Evolutionary conservation across 2,113 vertebrate genomes (phyloP).

Genomic region (Catharus bicknelli): DNA sequence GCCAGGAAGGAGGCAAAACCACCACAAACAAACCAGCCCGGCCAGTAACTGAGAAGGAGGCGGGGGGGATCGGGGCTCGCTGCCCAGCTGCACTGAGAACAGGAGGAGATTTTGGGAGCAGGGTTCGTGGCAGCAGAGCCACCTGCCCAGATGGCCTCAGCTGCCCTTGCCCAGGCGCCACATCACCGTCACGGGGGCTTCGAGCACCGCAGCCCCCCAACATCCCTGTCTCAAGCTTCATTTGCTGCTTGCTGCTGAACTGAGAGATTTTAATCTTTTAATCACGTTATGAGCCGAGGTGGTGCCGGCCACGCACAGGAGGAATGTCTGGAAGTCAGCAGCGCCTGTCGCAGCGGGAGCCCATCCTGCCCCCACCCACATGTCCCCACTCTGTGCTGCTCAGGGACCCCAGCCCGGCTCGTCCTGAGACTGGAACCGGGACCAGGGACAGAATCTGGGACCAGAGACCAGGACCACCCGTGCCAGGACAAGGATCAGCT

Average conservation of each 20-base stretch:
- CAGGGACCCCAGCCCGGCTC: neutral
- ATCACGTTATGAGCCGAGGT: slow-evolving; percentile 52
- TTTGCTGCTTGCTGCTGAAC: slow-evolving; percentile 43
- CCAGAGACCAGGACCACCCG: neutral
- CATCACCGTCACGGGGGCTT: neutral
- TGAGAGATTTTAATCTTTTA: slow-evolving; percentile 62
- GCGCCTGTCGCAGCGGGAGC: neutral
- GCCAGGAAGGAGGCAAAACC: neutral
- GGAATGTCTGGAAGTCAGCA: slow-evolving; percentile 63
- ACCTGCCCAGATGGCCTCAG: neutral
- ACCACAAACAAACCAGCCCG: neutral
- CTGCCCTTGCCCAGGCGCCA: neutral
- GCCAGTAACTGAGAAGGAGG: neutral
- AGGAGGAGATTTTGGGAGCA: neutral
- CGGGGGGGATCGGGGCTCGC: accelerated
- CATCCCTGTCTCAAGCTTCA: slow-evolving; percentile 39
- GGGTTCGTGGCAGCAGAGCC: neutral
- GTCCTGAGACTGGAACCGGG: neutral
- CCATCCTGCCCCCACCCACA: neutral
- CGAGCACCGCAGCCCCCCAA: neutral
- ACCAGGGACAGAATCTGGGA: neutral
- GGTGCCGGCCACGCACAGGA: slow-evolving; percentile 51
- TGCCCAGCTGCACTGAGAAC: accelerated
- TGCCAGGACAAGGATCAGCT: neutral
- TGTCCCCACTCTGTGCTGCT: neutral